Base-by-base conservation (phyloP, 1,140 invertebrate genomes). In the Mercenaria mercenaria region DNA sequence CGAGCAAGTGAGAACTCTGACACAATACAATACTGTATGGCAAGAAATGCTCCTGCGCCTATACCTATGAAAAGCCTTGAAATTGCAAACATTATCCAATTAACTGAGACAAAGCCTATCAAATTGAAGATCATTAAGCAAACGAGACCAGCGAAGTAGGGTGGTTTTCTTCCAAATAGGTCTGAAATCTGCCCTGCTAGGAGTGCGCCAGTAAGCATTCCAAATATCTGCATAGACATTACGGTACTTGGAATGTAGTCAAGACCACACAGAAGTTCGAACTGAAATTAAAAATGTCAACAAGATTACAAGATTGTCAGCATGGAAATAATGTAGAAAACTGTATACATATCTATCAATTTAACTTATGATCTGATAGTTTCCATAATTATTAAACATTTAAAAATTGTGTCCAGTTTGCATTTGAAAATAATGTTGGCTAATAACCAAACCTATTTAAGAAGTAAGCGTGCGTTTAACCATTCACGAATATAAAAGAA, bases 161-260 rank as follows among this genome's bases (percentile, higher is more conserved):
- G 56, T 26, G 39, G 84, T 72, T 88, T 85, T 76, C 89, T 64
- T 37, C 92, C 92, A 47, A 87, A 86, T 1, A 80, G 43, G 61
- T 92, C 92, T 0, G 37, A 64, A 11, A 86, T 13, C n/a, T 91
- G 82, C 2, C 89, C 91, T 3, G 77, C 43, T 15, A 88, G 0
- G 1, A 86, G 15, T 20, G 67, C 50, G 4, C 92, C 92, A 26
- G 87, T 32, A 18, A 92, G 32, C 29, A 92, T 74, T 0, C 92
- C 92, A 18, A 72, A 82, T 81, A 87, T 92, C 47, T 92, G 89
- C 29, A 93, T 77, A 0, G 92, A 90, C 18, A 67, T 90, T 8
- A 91, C 74, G 0, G 88, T 56, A 41, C 74, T 47, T 18, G 69
- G 81, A 15, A 92, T 69, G 67, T 79, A 92, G 64, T 74, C 74